Evolutionary conservation across 1,140 invertebrate genomes (phyloP).

Genomic region (Leptinotarsa undecemlineata): DNA sequence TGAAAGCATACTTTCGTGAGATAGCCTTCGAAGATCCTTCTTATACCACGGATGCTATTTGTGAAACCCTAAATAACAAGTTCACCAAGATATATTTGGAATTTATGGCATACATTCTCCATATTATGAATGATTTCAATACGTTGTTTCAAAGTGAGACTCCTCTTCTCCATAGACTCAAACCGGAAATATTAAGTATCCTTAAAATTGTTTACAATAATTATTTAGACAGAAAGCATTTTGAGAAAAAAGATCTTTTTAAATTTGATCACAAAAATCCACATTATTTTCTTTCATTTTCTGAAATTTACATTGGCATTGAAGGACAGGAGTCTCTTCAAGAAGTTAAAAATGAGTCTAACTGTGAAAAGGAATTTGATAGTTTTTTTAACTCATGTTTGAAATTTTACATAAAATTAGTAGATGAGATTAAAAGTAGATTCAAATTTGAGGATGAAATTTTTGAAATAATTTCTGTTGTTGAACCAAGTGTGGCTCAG

Average conservation of each 20-base stretch:
- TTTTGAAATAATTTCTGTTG: slow-evolving; percentile 23
- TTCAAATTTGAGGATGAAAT: slow-evolving; percentile 20
- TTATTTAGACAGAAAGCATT: slow-evolving; percentile 4
- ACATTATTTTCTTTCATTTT: slow-evolving; percentile 3
- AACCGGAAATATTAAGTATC: slow-evolving; percentile 34
- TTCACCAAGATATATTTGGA: slow-evolving; percentile 26
- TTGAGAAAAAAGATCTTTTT: slow-evolving; percentile 1
- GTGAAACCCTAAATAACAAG: slow-evolving; percentile 35
- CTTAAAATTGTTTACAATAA: slow-evolving; percentile 14
- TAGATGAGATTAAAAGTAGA: slow-evolving; percentile 4
- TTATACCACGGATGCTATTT: slow-evolving; percentile 8
- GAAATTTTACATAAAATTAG: slow-evolving; percentile 18
- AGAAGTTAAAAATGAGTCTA: slow-evolving; percentile 11
- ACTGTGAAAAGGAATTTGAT: background rate
- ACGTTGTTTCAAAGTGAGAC: slow-evolving; percentile 48
- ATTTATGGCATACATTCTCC: slow-evolving; percentile 32
- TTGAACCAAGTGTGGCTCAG: slow-evolving; percentile 17
- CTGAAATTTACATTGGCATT: slow-evolving; percentile 16
- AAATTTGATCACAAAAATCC: slow-evolving; percentile 17
- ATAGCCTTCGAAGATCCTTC: slow-evolving; percentile 19
- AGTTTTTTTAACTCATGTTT: background rate
- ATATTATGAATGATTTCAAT: slow-evolving; percentile 48
- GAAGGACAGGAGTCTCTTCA: background rate
- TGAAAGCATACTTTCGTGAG: slow-evolving; percentile 21
- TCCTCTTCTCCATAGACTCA: slow-evolving; percentile 45